Percentiles rank a stretch among this genome's conserved stretches.
Conservation (phyloP, 2,797 vertebrate species). For the Silurus aristotelis region DNA sequence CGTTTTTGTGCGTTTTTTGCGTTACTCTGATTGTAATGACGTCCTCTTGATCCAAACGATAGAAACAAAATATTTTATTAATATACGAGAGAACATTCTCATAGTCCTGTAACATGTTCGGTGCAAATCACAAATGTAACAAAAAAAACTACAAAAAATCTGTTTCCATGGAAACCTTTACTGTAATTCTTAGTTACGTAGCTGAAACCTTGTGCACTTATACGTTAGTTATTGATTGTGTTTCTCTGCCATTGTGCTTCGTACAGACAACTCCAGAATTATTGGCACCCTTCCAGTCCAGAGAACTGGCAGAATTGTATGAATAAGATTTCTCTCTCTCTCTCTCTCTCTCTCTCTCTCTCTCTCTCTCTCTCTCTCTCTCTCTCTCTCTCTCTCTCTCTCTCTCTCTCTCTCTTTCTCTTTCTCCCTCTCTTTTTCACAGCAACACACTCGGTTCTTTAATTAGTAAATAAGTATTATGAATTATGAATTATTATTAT, state of each 20-base stretch:
- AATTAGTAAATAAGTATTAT: no score
- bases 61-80: background rate
- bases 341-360: no score
- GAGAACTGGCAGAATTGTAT: no score
- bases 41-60: background rate
- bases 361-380: background rate
- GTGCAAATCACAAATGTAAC: no score
- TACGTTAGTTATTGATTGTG: background rate
- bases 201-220: no score
- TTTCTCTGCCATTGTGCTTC: background rate
- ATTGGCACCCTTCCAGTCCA: constrained; percentile 17
- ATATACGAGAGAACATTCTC: background rate
- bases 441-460: no score
- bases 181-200: no score
- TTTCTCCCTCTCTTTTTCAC: no score
- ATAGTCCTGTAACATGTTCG: no score
- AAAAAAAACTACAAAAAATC: no score
- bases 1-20: background rate
- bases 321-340: background rate
- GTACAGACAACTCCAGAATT: constrained; percentile 9
- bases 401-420: background rate
- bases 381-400: background rate
- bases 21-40: background rate
- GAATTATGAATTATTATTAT: no score
- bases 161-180: no score